These are phyloP conservation scores for Ypsolopha sequella DNA, from an alignment of 2,888 invertebrate species.

Conservation along the genomic window DNA sequence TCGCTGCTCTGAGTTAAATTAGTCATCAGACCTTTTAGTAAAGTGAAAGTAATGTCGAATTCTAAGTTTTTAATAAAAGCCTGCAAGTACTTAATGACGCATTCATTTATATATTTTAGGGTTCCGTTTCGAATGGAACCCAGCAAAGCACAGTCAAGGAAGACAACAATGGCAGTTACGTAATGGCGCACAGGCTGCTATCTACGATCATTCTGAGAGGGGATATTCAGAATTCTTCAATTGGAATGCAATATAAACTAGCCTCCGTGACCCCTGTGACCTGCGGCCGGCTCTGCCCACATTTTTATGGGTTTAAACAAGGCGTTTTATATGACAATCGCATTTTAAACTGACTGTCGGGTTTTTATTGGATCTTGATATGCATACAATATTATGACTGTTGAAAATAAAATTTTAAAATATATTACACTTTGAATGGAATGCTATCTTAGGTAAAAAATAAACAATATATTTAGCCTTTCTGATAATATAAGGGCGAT, in stretches of 20 bases:
- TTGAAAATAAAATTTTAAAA: background rate
- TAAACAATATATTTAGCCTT: too few species aligned
- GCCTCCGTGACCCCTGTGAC: conserved; percentile 23
- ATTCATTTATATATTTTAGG: too few species aligned
- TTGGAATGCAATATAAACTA: conserved; percentile 25
- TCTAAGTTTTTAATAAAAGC: background rate
- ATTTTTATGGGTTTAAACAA: conserved; percentile 31
- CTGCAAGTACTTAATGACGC: too few species aligned
- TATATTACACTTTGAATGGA: background rate
- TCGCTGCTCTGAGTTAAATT: background rate
- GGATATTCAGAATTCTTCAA: conserved; percentile 4
- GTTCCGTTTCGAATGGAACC: background rate
- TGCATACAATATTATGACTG: conserved; percentile 3
- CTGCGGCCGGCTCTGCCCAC: conserved; percentile 18
- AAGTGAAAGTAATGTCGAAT: background rate
- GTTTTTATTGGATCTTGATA: conserved; percentile 9
- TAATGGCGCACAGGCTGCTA: conserved; percentile 3
- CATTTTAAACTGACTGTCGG: conserved; percentile 17
- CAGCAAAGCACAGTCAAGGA: background rate
- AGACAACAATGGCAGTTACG: conserved; percentile 6
- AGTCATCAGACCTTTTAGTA: background rate
- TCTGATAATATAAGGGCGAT: too few species aligned
- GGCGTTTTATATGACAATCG: conserved; percentile 24
- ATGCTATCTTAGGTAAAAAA: too few species aligned
- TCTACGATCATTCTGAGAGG: conserved; percentile 4